Base-by-base conservation (phyloP, 2,888 invertebrate genomes). In the Nemotelus nigrinus region DNA sequence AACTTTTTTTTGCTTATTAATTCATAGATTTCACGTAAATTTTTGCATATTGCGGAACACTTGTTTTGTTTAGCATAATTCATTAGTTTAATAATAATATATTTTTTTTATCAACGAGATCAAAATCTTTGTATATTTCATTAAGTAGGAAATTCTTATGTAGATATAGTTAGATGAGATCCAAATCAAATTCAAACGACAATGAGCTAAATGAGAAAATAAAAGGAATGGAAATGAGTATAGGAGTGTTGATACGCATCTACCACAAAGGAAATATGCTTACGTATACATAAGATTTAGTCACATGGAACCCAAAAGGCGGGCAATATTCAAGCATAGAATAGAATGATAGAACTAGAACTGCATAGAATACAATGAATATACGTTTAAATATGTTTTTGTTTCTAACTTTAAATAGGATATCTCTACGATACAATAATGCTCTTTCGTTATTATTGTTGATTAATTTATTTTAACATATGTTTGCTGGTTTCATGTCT, bases 401-500 rank as follows among this genome's bases (percentile, higher is more conserved):
- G 8, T 70, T 3, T 70, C 53, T 70, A 70, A 70, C 43, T 53
- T 70, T 70, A 70, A 70, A 70, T 70, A 70, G 70, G 70, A 70
- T 70, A 70, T 55, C 43, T 70, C 47, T 70, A 70, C 53, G 55
- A 41, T 70, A 70, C 70, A 70, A 60, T 60, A 50, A 60, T 63
- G 50, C 74, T 5, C 39, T 25, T 68, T 58, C 45, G 39, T 10
- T 39, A 60, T 48, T 39, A 68, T 10, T 48, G 48, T 68, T 48
- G 39, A 48, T 68, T 68, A 68, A 68, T 72, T 72, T 74, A 60
- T 60, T 47, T n/a, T 68, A 68, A 68, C 68, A 70, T 43, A 53
- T 70, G 25, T 53, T 55, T 70, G 53, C 25, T 41, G 53, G 5
- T 65, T 65, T 65, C 48, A 7, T 48, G n/a, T 48, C 41, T 70